phyloP scores from a whole-genome alignment of 2,113 vertebrate genomes.

The Pluvianellus socialis region DNA sequence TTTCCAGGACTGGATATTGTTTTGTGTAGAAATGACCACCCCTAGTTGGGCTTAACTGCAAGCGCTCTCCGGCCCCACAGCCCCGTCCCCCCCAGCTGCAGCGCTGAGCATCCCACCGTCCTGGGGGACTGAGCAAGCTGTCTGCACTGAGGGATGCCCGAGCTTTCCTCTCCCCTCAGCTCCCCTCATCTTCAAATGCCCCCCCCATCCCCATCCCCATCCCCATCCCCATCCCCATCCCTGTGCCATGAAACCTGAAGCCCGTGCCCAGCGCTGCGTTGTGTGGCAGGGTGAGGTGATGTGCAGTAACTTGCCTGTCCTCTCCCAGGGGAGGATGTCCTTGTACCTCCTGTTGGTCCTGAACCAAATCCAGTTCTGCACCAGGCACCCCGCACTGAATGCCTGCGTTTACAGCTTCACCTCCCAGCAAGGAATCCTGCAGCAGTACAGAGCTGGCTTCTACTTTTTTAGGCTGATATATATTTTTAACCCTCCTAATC shows the following conservation, averaged over 20 bases:
- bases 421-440: slow-evolving; percentile 65
- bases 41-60: slow-evolving; percentile 1
- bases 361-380: slow-evolving; percentile 69
- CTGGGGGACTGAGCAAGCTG: neutral
- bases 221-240: neutral
- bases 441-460: slow-evolving; percentile 65
- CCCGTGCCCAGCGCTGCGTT: neutral
- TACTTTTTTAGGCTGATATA: slow-evolving; percentile 63
- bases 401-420: slow-evolving; percentile 61
- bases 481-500: slow-evolving; percentile 65
- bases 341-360: slow-evolving; percentile 66
- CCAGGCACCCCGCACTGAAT: slow-evolving; percentile 52
- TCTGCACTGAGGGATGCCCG: slow-evolving; percentile 24
- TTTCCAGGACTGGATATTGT: slow-evolving; percentile 20
- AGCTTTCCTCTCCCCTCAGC: slow-evolving; percentile 10
- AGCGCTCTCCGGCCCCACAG: accelerated
- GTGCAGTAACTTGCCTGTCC: slow-evolving; percentile 46
- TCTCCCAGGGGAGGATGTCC: slow-evolving; percentile 49
- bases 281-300: slow-evolving; percentile 43
- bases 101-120: neutral
- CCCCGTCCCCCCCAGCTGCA: neutral
- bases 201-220: neutral
- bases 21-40: slow-evolving; percentile 52
- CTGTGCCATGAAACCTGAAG: neutral
- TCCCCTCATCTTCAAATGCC: neutral